Conservation (phyloP, 2,888 invertebrate species). For the Frankliniella fusca region DNA sequence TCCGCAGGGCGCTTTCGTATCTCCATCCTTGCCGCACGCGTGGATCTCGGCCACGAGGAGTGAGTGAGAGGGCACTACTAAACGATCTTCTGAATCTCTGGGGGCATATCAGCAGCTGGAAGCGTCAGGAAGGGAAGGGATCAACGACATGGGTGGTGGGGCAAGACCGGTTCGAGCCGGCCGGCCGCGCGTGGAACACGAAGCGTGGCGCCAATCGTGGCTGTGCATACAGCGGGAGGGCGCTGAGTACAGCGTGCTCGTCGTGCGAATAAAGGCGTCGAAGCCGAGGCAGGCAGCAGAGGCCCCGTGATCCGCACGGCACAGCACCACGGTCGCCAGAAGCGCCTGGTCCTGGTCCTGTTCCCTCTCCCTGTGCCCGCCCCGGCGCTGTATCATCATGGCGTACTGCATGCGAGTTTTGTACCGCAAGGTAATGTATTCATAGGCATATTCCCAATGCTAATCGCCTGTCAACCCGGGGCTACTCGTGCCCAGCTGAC, state of each 20-base stretch:
- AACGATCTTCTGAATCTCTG: too few relatives aligned
- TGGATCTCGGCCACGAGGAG: too few relatives aligned
- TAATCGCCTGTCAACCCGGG: not conserved
- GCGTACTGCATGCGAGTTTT: constrained; percentile 18
- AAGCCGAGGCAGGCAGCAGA: not conserved
- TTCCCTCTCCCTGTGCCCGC: not conserved
- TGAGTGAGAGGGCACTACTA: too few relatives aligned
- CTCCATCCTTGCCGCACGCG: too few relatives aligned
- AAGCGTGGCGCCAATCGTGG: too few relatives aligned
- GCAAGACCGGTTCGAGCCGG: too few relatives aligned
- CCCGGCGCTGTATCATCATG: not conserved
- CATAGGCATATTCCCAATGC: not conserved
- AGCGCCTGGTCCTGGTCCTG: not conserved
- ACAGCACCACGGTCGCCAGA: constrained; percentile 18
- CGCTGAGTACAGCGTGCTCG: not conserved
- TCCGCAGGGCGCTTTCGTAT: too few relatives aligned
- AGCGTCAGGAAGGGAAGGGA: too few relatives aligned
- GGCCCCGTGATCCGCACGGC: not conserved
- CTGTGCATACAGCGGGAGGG: too few relatives aligned
- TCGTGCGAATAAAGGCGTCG: not conserved
- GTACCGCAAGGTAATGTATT: constrained; percentile 25
- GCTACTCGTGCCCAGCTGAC: not conserved
- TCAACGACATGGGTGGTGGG: too few relatives aligned
- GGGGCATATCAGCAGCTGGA: too few relatives aligned
- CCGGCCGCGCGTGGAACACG: too few relatives aligned